Evolutionary conservation across 2,113 vertebrate genomes (phyloP).

Genomic region (Alouatta palliata): DNA sequence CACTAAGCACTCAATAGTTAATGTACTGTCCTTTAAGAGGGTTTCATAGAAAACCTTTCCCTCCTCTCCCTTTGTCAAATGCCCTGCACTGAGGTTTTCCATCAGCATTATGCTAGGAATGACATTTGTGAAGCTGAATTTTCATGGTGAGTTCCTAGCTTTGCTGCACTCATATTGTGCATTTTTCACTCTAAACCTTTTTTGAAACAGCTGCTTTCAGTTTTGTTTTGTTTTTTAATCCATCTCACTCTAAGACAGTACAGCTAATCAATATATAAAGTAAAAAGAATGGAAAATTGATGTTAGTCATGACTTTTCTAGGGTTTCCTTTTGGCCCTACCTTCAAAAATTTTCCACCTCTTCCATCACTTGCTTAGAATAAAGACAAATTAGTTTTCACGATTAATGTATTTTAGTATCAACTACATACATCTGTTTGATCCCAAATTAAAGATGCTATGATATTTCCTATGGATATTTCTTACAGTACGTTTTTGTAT

Average conservation of each 20-base stretch:
- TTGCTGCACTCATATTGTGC: neutral
- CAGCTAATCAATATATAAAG: neutral
- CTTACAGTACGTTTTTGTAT: accelerated
- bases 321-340: neutral
- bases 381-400: neutral
- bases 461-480: neutral
- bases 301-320: neutral
- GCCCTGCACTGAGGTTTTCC: neutral
- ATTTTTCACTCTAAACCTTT: neutral
- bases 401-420: neutral
- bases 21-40: neutral
- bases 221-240: conserved; percentile 55
- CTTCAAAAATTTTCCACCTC: neutral
- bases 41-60: neutral
- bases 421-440: neutral
- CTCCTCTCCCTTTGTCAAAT: neutral
- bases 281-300: neutral
- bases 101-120: neutral
- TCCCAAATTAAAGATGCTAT: neutral
- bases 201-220: conserved; percentile 10
- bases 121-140: neutral
- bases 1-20: neutral
- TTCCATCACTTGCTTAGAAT: neutral
- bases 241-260: neutral
- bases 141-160: neutral